A percentile compares a stretch with the other conserved stretches of the same genome.
phyloP scores from a whole-genome alignment of 2,113 vertebrate genomes.

The Turdus rufiventris region DNA sequence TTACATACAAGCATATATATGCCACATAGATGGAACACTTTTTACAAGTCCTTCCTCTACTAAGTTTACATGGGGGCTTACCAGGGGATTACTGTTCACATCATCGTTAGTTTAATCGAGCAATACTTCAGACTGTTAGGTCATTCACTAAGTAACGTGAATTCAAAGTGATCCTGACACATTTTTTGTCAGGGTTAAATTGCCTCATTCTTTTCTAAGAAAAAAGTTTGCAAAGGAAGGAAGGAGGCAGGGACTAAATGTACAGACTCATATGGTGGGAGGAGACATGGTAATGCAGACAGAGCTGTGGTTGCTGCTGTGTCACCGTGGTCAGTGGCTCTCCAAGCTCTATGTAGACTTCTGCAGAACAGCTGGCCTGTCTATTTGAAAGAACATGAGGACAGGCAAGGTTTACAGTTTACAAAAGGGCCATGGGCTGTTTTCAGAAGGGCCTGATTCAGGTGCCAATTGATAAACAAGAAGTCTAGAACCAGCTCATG shows the following conservation, averaged over 20 bases:
- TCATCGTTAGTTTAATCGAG: not conserved
- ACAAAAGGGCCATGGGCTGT: not conserved
- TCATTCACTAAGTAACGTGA: fast-evolving
- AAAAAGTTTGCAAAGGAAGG: not conserved
- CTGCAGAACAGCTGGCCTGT: fast-evolving
- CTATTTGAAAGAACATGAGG: not conserved
- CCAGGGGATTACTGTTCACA: not conserved
- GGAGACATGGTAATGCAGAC: not conserved
- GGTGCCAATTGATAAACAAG: not conserved
- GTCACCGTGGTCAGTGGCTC: not conserved
- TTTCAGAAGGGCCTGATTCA: not conserved
- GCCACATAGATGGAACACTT: not conserved
- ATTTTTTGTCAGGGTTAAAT: not conserved
- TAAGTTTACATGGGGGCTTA: not conserved
- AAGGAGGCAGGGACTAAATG: not conserved
- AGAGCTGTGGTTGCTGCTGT: not conserved
- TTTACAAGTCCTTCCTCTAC: not conserved
- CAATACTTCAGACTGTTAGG: not conserved
- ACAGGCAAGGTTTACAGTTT: not conserved
- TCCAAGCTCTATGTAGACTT: not conserved
- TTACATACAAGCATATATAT: not conserved
- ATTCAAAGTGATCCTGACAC: not conserved
- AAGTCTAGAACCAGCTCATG: not conserved
- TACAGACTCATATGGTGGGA: not conserved
- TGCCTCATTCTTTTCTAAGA: not conserved